Percentiles rank a stretch among this genome's conserved stretches.
Conservation (phyloP, 2,797 vertebrate genomes). For the Sternotherus odoratus region DNA sequence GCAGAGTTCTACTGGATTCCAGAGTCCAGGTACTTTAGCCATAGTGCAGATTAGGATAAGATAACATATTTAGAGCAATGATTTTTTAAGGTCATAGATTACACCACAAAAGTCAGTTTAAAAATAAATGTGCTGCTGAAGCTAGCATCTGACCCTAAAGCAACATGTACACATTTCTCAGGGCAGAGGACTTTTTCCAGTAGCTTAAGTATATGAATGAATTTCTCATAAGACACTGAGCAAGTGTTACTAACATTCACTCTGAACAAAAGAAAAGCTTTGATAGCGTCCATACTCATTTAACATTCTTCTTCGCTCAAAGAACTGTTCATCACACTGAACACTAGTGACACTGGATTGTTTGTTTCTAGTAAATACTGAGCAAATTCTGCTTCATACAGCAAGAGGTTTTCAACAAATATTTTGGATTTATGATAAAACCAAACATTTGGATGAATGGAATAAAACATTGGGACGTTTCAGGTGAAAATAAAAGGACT, state of each 20-base stretch:
- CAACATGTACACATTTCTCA: not conserved
- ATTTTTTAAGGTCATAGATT: not conserved
- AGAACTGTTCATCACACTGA: not conserved
- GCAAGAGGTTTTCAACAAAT: not conserved
- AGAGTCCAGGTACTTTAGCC: not conserved
- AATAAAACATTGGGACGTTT: not conserved
- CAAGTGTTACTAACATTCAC: not conserved
- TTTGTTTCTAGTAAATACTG: not conserved
- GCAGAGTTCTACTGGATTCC: not conserved
- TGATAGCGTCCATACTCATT: not conserved
- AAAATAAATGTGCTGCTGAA: not conserved
- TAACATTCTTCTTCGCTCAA: not conserved
- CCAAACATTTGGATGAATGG: not conserved
- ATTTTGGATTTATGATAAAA: not conserved
- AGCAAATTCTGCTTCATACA: conserved; percentile 2
- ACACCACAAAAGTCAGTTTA: not conserved
- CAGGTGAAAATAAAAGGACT: not conserved
- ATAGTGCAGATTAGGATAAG: not conserved
- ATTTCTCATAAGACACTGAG: not conserved
- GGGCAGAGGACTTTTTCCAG: accelerated
- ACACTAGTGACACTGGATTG: not conserved
- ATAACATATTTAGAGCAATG: not conserved
- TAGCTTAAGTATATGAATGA: not conserved
- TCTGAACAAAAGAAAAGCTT: conserved; percentile 6
- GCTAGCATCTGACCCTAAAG: not conserved